These are phyloP conservation scores for Rhinatrema bivittatum DNA, from an alignment of 2,797 vertebrate genomes.

Conservation along the genomic window DNA sequence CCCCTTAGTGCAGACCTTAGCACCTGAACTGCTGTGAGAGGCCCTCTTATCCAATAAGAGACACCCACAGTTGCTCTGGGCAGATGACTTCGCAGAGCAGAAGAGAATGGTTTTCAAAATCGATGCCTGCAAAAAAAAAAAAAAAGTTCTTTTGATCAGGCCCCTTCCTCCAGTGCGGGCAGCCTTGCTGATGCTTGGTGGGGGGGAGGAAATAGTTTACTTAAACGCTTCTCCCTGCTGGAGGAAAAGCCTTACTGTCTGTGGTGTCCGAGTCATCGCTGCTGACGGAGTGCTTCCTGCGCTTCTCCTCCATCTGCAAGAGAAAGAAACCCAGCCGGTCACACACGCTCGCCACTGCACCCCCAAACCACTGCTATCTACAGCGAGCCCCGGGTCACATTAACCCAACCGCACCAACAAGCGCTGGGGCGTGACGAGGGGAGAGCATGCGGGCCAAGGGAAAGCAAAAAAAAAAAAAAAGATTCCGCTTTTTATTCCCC, in stretches of 20 bases:
- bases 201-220: conserved; percentile 19
- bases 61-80: not conserved
- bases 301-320: conserved; percentile 95
- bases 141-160: conserved; percentile 9
- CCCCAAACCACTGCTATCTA: conserved; percentile 2
- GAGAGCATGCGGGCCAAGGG: too few species aligned
- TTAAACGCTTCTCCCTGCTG: conserved; percentile 27
- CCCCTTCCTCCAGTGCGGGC: conserved; percentile 12
- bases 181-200: conserved; percentile 5
- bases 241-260: conserved; percentile 79
- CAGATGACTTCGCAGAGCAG: too few species aligned
- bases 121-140: not conserved
- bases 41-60: conserved; percentile 17
- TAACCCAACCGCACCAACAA: conserved; percentile 1
- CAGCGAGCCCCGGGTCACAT: not conserved
- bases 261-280: conserved; percentile 97
- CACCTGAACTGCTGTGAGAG: not conserved
- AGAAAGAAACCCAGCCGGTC: conserved; percentile 36
- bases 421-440: not conserved
- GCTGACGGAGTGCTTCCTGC: conserved; percentile 94
- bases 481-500: too few species aligned
- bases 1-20: too few species aligned
- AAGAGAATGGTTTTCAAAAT: conserved; percentile 21
- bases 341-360: conserved; percentile 4
- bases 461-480: too few species aligned